Conservation (phyloP, 2,797 vertebrate species). For the Podarcis siculus region DNA sequence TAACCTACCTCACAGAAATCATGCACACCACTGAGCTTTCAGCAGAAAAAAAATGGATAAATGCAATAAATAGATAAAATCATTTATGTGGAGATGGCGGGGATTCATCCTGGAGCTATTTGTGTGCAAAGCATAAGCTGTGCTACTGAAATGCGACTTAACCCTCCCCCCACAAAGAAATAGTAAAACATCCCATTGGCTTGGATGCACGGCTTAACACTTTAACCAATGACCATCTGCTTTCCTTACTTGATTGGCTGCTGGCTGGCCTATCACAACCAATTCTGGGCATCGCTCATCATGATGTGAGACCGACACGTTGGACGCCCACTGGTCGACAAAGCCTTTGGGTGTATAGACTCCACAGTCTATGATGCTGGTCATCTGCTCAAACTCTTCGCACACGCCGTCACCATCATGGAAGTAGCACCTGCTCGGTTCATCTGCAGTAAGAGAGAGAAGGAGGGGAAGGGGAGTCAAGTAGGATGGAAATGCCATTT, state of each 20-base stretch:
- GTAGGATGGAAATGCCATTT: neutral
- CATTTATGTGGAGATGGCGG: neutral
- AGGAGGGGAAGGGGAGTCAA: neutral
- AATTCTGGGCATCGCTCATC: constrained; percentile 93
- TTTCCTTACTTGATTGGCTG: constrained; percentile 90
- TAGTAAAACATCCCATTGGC: neutral
- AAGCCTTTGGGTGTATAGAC: constrained; percentile 95
- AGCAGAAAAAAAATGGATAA: no score
- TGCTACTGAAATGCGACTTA: no score
- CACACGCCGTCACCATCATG: constrained; percentile 96
- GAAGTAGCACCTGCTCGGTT: constrained; percentile 97
- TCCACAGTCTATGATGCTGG: constrained; percentile 94
- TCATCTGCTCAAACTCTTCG: constrained; percentile 96
- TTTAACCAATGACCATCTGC: rapidly evolving
- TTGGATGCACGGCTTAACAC: neutral
- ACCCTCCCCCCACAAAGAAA: neutral
- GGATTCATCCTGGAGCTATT: neutral
- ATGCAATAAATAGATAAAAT: neutral
- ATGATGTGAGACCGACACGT: constrained; percentile 91
- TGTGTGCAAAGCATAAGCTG: neutral
- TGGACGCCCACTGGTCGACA: constrained; percentile 95
- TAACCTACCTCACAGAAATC: no score
- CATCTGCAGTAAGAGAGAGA: constrained; percentile 78
- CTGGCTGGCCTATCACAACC: constrained; percentile 93
- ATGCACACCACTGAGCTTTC: no score